Evolutionary conservation across 2,888 invertebrate genomes (phyloP).

Genomic region (Drosophila seclusa): DNA sequence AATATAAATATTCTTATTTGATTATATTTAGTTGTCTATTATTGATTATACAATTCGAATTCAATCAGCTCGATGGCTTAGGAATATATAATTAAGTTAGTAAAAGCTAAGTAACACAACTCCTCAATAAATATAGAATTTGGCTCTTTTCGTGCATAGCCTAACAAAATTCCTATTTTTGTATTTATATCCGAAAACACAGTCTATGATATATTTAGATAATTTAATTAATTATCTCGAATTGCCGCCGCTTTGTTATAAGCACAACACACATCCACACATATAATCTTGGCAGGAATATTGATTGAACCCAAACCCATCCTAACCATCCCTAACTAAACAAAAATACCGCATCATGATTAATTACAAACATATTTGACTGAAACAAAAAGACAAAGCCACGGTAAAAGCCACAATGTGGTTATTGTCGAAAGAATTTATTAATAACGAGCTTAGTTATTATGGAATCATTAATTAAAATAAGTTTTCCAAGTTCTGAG

Average conservation of each 20-base stretch:
- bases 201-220: slow-evolving; percentile 18
- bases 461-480: slow-evolving; percentile 18
- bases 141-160: background rate
- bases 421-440: slow-evolving; percentile 21
- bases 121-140: background rate
- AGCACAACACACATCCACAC: background rate
- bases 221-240: slow-evolving; percentile 29
- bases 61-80: background rate
- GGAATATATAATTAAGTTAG: background rate
- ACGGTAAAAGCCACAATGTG: slow-evolving; percentile 12
- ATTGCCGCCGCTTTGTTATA: slow-evolving; percentile 1
- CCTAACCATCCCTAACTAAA: background rate
- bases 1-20: background rate
- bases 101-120: background rate
- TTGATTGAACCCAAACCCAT: slow-evolving; percentile 17
- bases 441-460: slow-evolving; percentile 12
- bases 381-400: background rate
- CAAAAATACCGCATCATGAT: slow-evolving; percentile 18
- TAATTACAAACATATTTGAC: slow-evolving; percentile 27
- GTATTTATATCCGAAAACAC: slow-evolving; percentile 12
- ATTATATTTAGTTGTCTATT: background rate
- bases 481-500: background rate
- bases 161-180: background rate
- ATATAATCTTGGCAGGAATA: slow-evolving; percentile 5
- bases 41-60: background rate